Percentiles rank a stretch among this genome's conserved stretches.
Evolutionary conservation across 2,113 vertebrate genomes (phyloP).

Genomic region (Cebidichthys violaceus): DNA sequence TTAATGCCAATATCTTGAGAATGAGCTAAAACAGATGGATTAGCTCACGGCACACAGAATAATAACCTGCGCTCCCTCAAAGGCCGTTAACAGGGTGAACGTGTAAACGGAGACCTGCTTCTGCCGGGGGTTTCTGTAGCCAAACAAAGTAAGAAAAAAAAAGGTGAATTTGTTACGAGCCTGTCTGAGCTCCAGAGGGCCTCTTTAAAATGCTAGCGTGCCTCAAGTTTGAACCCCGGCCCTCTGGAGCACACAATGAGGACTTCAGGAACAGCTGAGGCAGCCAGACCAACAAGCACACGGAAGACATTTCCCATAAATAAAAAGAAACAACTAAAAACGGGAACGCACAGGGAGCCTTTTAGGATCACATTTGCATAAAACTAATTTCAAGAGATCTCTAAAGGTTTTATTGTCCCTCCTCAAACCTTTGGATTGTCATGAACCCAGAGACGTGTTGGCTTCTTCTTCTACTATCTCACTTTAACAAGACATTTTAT

Average conservation of each 20-base stretch:
- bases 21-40: slow-evolving; percentile 7
- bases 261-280: slow-evolving; percentile 46
- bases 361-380: slow-evolving; percentile 14
- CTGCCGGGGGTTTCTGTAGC: slow-evolving; percentile 22
- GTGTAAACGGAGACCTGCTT: slow-evolving; percentile 15
- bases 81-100: slow-evolving; percentile 31
- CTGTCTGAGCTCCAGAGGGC: slow-evolving; percentile 46
- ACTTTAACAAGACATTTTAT: slow-evolving; percentile 7
- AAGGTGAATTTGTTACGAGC: slow-evolving; percentile 58
- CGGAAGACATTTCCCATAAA: slow-evolving; percentile 25
- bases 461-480: slow-evolving; percentile 1
- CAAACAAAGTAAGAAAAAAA: slow-evolving; percentile 57
- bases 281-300: slow-evolving; percentile 19
- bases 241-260: slow-evolving; percentile 37
- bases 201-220: slow-evolving; percentile 47
- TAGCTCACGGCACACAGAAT: neutral
- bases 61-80: slow-evolving; percentile 29
- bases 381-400: slow-evolving; percentile 41
- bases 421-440: neutral
- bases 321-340: slow-evolving; percentile 15
- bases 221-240: slow-evolving; percentile 53
- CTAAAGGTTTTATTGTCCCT: slow-evolving; percentile 17
- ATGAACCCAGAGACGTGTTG: neutral
- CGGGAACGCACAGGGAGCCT: neutral
- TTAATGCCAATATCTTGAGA: neutral